Conservation (phyloP, 2,797 vertebrate species). For the Enteromius unitaeniatus region DNA sequence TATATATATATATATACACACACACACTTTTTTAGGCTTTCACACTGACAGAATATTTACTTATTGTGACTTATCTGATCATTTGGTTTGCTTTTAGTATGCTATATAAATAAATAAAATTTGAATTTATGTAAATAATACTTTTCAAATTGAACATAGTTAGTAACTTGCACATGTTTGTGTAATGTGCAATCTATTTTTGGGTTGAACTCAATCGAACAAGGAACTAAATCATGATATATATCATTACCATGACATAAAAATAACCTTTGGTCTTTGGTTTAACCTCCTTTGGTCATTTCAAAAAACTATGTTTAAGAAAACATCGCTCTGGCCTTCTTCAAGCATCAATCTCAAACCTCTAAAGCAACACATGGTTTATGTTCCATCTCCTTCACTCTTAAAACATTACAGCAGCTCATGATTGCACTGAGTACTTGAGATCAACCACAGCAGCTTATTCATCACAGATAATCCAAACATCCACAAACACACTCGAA, state of each 20-base stretch:
- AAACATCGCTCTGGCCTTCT: background rate
- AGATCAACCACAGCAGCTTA: background rate
- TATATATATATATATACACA: too few relatives aligned
- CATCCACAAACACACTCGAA: constrained; percentile 10
- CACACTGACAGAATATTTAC: background rate
- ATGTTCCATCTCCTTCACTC: background rate
- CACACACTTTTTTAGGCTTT: too few relatives aligned
- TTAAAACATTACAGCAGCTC: background rate
- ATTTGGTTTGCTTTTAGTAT: background rate
- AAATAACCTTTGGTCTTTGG: background rate
- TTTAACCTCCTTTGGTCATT: background rate
- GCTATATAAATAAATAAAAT: background rate
- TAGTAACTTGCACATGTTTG: too few relatives aligned
- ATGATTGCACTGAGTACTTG: background rate
- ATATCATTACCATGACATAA: background rate
- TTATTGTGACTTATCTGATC: background rate
- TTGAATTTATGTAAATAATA: background rate
- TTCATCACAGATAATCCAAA: constrained; percentile 27
- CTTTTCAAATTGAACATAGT: background rate
- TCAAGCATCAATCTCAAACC: background rate
- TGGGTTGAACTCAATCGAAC: background rate
- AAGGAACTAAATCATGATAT: constrained; percentile 7
- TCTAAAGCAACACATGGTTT: background rate
- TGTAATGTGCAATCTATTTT: background rate
- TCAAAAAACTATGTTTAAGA: background rate